phyloP scores from a whole-genome alignment of 2,888 invertebrate species.

The Pterostichus madidus region DNA sequence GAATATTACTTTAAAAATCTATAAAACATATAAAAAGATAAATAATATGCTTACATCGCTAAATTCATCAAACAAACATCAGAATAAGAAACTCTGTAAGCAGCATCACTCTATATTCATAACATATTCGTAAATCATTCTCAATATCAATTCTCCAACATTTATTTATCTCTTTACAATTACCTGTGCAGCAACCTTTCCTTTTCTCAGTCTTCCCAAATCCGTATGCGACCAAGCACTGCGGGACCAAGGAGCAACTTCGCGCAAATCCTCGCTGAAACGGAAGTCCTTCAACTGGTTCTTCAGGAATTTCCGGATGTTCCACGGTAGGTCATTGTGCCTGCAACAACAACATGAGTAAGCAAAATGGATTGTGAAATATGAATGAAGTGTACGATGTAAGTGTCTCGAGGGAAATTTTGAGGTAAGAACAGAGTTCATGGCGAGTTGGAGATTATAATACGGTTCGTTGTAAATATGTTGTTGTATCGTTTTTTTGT shows the following conservation, averaged over 20 bases:
- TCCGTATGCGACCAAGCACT: constrained; percentile 90
- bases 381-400: constrained; percentile 19
- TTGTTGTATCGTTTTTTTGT: not conserved
- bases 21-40: no score
- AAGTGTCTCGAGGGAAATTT: not conserved
- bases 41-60: no score
- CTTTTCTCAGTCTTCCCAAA: constrained; percentile 85
- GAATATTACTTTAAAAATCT: no score
- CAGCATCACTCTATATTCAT: not conserved
- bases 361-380: not conserved
- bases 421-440: not conserved
- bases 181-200: constrained; percentile 88
- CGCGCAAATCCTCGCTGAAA: constrained; percentile 83
- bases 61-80: no score
- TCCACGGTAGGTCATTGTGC: constrained; percentile 87
- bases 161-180: constrained; percentile 68
- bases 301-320: constrained; percentile 85
- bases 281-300: constrained; percentile 84
- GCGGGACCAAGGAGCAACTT: constrained; percentile 86
- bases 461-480: no score
- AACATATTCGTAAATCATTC: not conserved
- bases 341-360: constrained; percentile 71
- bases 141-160: no score
- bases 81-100: no score
- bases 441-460: not conserved